A percentile compares a stretch with the other conserved stretches of the same genome.
Evolutionary conservation across 2,797 vertebrate genomes (phyloP).

Genomic region (Pantherophis alleghaniensis): DNA sequence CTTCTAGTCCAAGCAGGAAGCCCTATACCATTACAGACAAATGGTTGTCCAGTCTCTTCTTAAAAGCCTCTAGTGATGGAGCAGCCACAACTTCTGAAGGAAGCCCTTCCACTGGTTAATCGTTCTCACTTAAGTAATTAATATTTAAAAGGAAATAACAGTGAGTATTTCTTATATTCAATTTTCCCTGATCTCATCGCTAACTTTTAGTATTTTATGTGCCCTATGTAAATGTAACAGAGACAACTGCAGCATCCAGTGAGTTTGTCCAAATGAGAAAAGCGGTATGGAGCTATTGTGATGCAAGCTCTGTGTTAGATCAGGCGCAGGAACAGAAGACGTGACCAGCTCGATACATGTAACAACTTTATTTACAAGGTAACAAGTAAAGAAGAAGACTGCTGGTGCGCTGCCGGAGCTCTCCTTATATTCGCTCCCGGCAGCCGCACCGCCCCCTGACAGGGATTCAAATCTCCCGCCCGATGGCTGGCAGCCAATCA

Average conservation of each 20-base stretch:
- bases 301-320: neutral
- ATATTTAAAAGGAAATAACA: neutral
- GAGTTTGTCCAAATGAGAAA: neutral
- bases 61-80: neutral
- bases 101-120: no score
- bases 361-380: no score
- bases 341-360: no score
- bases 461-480: no score
- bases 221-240: neutral
- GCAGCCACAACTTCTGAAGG: neutral
- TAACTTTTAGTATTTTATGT: neutral
- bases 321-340: no score
- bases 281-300: neutral
- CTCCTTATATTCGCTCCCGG: no score
- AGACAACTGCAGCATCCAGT: neutral
- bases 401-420: no score
- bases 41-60: neutral
- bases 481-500: no score
- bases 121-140: neutral
- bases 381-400: no score
- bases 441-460: no score
- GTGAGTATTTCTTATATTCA: neutral
- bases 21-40: neutral
- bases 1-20: neutral
- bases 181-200: neutral